Evolutionary conservation across 2,113 vertebrate species (phyloP).

Genomic region (Planiliza haematocheilus): DNA sequence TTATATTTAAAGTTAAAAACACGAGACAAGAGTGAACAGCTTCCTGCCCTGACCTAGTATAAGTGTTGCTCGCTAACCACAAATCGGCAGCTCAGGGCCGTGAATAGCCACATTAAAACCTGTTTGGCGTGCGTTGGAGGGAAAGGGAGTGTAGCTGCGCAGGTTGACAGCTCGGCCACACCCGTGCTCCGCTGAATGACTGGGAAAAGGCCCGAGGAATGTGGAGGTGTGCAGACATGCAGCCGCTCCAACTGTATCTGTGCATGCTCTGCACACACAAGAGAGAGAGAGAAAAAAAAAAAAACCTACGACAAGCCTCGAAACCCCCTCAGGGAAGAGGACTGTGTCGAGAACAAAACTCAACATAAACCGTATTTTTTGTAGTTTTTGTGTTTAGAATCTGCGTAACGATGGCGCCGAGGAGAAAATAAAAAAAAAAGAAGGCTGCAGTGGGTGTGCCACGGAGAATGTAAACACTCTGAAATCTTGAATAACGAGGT

Average conservation of each 20-base stretch:
- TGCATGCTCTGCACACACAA: constrained; percentile 13
- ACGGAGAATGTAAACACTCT: constrained; percentile 21
- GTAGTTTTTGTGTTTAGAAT: not conserved
- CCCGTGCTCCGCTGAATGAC: constrained; percentile 68
- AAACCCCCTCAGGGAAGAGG: not conserved
- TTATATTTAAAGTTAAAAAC: not conserved
- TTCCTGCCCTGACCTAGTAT: constrained; percentile 2
- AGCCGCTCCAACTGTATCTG: constrained; percentile 53
- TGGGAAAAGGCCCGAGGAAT: constrained; percentile 77
- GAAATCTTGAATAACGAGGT: constrained; percentile 33
- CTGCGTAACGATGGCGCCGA: constrained; percentile 8
- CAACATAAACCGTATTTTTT: not conserved
- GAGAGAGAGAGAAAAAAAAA: too few relatives aligned
- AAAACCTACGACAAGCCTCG: constrained; percentile 7
- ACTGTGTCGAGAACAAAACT: not conserved
- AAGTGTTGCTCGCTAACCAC: constrained; percentile 1
- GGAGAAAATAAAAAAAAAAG: not conserved
- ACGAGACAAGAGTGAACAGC: not conserved
- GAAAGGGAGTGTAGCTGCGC: constrained; percentile 41
- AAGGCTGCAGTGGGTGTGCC: constrained; percentile 21
- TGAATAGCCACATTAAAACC: constrained; percentile 47
- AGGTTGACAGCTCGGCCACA: constrained; percentile 69
- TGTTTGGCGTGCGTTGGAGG: constrained; percentile 51
- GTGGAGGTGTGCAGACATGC: constrained; percentile 86
- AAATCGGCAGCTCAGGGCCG: constrained; percentile 14